Evolutionary conservation across 1,140 invertebrate genomes (phyloP).

Genomic region (Camponotus pennsylvanicus): DNA sequence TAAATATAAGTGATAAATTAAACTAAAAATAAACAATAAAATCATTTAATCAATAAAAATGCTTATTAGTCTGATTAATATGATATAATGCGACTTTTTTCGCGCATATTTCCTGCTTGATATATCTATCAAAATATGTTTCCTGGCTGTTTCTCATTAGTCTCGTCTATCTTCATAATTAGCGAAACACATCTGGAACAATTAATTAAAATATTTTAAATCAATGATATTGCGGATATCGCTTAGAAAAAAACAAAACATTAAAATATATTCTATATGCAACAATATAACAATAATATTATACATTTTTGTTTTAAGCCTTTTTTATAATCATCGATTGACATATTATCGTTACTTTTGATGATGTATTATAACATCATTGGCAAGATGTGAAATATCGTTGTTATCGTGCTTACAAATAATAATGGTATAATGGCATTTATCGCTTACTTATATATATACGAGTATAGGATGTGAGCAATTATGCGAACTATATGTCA

Average conservation of each 20-base stretch:
- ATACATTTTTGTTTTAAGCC: neutral
- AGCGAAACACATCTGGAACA: neutral
- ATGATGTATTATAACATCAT: neutral
- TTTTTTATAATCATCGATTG: neutral
- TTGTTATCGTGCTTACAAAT: neutral
- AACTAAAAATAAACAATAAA: slow-evolving; percentile 7
- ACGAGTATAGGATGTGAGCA: neutral
- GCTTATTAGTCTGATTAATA: neutral
- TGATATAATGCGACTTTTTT: neutral
- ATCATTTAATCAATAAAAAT: slow-evolving; percentile 12
- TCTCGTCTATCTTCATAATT: slow-evolving; percentile 22
- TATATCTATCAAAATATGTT: slow-evolving; percentile 41
- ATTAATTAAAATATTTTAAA: slow-evolving; percentile 9
- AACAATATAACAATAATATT: neutral
- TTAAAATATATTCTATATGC: neutral
- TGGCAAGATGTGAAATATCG: neutral
- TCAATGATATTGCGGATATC: slow-evolving; percentile 12
- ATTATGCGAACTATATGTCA: neutral
- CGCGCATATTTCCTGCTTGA: slow-evolving; percentile 10
- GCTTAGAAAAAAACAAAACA: neutral
- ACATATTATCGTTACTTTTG: neutral
- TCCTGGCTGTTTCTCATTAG: slow-evolving; percentile 33
- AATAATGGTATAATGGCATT: slow-evolving; percentile 9
- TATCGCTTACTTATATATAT: neutral
- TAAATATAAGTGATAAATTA: neutral